phyloP scores from a whole-genome alignment of 2,888 invertebrate species.

The Rhagonycha lutea region DNA sequence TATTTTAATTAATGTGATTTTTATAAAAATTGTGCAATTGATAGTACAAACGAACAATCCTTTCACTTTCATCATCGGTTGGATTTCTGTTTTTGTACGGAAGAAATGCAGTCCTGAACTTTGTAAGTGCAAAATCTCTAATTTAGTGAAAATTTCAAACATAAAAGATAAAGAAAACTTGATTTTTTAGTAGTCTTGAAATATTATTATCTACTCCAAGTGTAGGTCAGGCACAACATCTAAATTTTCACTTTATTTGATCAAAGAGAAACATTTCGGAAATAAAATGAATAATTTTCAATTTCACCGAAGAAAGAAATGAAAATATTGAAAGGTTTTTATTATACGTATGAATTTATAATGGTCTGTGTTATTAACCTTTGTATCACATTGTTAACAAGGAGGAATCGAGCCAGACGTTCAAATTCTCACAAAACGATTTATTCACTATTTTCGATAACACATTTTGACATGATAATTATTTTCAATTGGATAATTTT shows the following conservation, averaged over 20 bases:
- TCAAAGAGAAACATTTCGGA: background rate
- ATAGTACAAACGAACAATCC: background rate
- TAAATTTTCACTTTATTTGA: too few relatives aligned
- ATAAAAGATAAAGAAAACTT: too few relatives aligned
- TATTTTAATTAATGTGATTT: background rate
- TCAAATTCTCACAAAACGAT: background rate
- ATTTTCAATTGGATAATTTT: background rate
- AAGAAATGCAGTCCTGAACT: background rate
- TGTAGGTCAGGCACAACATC: too few relatives aligned
- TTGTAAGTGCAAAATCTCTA: background rate
- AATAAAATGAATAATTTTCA: background rate
- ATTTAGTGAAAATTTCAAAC: background rate
- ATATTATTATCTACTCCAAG: too few relatives aligned
- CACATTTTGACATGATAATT: background rate
- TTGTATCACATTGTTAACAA: background rate
- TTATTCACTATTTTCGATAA: background rate
- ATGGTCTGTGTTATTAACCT: background rate
- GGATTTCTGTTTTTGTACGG: background rate
- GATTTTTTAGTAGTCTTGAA: too few relatives aligned
- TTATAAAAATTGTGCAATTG: background rate
- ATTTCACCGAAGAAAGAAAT: background rate
- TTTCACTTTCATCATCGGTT: background rate
- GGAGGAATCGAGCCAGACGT: background rate
- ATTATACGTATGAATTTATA: background rate
- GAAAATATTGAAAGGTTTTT: background rate